These are phyloP conservation scores for Promerops cafer DNA, from an alignment of 2,113 vertebrate genomes.

Conservation along the genomic window DNA sequence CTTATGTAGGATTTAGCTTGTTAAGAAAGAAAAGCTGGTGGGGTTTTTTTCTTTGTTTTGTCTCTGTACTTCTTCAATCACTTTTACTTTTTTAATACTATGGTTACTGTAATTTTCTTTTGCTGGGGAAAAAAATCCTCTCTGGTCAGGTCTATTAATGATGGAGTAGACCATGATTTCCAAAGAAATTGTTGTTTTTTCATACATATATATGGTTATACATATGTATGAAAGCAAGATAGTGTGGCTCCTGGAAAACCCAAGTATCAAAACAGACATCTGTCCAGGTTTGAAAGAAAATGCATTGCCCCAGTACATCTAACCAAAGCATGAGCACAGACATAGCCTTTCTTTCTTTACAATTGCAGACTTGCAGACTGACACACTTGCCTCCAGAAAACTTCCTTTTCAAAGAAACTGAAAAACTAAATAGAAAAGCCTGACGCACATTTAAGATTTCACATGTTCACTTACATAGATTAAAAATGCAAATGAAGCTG, in stretches of 20 bases:
- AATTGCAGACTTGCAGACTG: not conserved
- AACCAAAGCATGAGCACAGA: not conserved
- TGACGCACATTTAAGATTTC: not conserved
- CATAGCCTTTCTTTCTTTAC: not conserved
- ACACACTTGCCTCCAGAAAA: not conserved
- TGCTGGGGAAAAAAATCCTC: not conserved
- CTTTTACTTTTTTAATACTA: not conserved
- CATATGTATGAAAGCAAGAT: not conserved
- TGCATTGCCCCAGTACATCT: not conserved
- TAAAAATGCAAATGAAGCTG: slow-evolving; percentile 36
- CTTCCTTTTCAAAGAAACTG: too few relatives aligned
- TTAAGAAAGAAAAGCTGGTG: not conserved
- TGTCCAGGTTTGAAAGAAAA: not conserved
- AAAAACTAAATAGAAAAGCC: not conserved
- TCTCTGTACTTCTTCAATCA: not conserved
- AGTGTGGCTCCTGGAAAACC: not conserved
- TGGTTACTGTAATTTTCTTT: not conserved
- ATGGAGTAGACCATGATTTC: not conserved
- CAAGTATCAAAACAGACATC: not conserved
- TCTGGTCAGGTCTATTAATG: not conserved
- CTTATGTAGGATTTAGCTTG: not conserved
- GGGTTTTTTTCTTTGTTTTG: not conserved
- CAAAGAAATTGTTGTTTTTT: not conserved
- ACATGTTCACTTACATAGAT: slow-evolving; percentile 2
- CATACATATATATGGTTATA: not conserved